These are phyloP conservation scores for Zenarchopterus dispar DNA, from an alignment of 2,797 vertebrate genomes.

Conservation along the genomic window DNA sequence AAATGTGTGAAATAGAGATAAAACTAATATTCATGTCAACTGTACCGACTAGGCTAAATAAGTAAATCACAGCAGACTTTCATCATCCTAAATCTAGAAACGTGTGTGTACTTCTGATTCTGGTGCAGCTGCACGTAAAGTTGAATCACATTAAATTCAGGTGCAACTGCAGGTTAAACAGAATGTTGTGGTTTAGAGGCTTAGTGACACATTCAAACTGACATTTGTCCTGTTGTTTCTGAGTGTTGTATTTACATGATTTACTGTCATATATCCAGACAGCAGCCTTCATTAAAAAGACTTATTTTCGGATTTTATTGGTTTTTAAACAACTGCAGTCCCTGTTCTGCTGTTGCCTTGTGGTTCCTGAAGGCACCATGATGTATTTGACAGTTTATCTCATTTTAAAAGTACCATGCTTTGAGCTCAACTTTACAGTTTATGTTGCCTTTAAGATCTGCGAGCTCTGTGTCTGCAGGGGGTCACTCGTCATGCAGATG, in stretches of 20 bases:
- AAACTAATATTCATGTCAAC: neutral
- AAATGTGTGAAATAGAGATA: neutral
- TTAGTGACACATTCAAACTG: too few relatives aligned
- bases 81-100: too few relatives aligned
- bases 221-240: too few relatives aligned
- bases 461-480: neutral
- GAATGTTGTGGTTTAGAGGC: too few relatives aligned
- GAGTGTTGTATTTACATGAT: too few relatives aligned
- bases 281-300: neutral
- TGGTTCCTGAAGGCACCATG: neutral
- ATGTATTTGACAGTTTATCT: conserved; percentile 14
- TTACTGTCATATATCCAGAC: too few relatives aligned
- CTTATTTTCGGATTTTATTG: conserved; percentile 1
- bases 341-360: conserved; percentile 20
- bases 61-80: too few relatives aligned
- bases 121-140: too few relatives aligned
- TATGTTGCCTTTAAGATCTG: conserved; percentile 22
- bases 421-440: conserved; percentile 10
- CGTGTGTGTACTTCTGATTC: too few relatives aligned
- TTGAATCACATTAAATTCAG: too few relatives aligned
- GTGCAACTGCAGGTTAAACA: too few relatives aligned
- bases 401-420: conserved; percentile 10
- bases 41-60: too few relatives aligned
- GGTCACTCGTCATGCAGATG: conserved; percentile 8
- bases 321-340: neutral